These are phyloP conservation scores for Acanthosepion esculentum DNA, from an alignment of 2,888 invertebrate genomes.

Conservation along the genomic window DNA sequence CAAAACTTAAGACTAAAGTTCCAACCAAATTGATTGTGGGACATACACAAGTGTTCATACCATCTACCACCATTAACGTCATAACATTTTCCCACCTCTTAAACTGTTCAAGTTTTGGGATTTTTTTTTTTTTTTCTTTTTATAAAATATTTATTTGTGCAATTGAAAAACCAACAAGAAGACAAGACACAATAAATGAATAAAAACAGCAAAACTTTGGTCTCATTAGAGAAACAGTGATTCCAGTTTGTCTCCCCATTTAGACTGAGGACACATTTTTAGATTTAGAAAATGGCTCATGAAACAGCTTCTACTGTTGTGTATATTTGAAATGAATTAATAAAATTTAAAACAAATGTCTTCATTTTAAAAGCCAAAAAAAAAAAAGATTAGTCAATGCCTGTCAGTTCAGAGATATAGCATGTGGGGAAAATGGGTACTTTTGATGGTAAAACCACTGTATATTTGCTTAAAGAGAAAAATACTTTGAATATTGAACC, in stretches of 20 bases:
- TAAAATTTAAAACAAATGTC: not conserved
- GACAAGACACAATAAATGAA: not conserved
- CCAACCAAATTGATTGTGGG: not conserved
- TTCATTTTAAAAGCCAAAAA: not conserved
- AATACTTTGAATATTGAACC: no score
- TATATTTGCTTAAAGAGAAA: no score
- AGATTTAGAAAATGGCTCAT: not conserved
- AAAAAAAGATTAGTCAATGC: not conserved
- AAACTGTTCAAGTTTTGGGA: not conserved
- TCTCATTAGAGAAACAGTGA: no score
- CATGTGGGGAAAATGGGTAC: no score
- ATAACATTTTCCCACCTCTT: not conserved
- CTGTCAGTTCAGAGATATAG: no score
- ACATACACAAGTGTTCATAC: not conserved
- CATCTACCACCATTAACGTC: not conserved
- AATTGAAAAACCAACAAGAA: not conserved
- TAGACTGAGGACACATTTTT: slow-evolving; percentile 6
- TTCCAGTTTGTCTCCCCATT: not conserved
- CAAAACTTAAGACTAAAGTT: no score
- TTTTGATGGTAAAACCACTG: no score
- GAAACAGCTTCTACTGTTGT: not conserved
- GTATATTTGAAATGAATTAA: not conserved
- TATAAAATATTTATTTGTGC: not conserved
- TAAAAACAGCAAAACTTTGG: no score
- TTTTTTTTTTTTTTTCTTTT: no score